phyloP scores from a whole-genome alignment of 1,140 invertebrate genomes.

The Ceratina australensis region DNA sequence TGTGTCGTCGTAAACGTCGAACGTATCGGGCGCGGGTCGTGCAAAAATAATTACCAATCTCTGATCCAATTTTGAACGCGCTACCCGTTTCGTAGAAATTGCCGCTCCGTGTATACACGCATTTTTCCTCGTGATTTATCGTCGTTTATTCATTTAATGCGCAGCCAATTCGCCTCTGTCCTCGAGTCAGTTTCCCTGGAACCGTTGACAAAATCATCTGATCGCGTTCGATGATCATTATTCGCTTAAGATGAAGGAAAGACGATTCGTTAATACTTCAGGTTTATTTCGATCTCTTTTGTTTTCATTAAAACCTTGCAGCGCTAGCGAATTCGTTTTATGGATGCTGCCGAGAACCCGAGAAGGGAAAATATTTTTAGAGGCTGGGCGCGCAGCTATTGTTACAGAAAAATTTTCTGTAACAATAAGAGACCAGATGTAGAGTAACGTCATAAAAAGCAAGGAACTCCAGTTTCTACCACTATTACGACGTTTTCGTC shows the following conservation, averaged over 20 bases:
- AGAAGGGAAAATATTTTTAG: too few relatives aligned
- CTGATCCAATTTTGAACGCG: slow-evolving; percentile 43
- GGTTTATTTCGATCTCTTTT: too few relatives aligned
- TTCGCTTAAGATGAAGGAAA: too few relatives aligned
- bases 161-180: neutral
- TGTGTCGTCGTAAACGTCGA: slow-evolving; percentile 55
- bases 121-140: slow-evolving; percentile 41
- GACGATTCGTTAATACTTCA: too few relatives aligned
- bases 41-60: slow-evolving; percentile 58
- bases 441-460: slow-evolving; percentile 47
- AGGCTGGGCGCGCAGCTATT: too few relatives aligned
- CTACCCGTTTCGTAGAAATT: slow-evolving; percentile 26
- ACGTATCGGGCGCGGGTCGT: slow-evolving; percentile 14
- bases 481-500: slow-evolving; percentile 11
- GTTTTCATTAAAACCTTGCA: too few relatives aligned
- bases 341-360: too few relatives aligned
- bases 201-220: too few relatives aligned
- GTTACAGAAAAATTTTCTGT: too few relatives aligned
- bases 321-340: too few relatives aligned
- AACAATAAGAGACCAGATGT: neutral
- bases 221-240: too few relatives aligned
- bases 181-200: too few relatives aligned
- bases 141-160: neutral
- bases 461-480: slow-evolving; percentile 26
- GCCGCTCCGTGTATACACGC: neutral